Conservation (phyloP, 2,888 invertebrate genomes). For the Drosophila quinaria region DNA sequence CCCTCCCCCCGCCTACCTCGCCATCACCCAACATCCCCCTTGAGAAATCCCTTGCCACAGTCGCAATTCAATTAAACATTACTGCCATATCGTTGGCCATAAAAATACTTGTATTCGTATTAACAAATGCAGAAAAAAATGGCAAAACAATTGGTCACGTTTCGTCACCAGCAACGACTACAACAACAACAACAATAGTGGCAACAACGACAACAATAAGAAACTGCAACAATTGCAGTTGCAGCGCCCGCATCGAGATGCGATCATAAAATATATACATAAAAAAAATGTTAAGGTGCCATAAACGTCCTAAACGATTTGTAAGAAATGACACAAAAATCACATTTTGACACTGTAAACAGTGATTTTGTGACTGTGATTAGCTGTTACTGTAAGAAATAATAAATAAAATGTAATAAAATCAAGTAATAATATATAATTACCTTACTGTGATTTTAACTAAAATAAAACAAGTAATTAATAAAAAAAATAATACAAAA, state of each 20-base stretch:
- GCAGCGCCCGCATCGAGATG: constrained; percentile 62
- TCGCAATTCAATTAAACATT: constrained; percentile 76
- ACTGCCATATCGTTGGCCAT: constrained; percentile 61
- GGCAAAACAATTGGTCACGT: constrained; percentile 70
- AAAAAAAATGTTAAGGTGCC: constrained; percentile 52
- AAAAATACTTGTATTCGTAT: constrained; percentile 33
- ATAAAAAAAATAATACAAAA: too few relatives aligned
- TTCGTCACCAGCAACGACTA: constrained; percentile 60
- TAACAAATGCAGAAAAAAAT: constrained; percentile 48
- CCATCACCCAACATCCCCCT: not conserved
- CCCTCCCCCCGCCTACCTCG: not conserved
- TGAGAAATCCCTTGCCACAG: constrained; percentile 19
- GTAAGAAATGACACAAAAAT: constrained; percentile 12
- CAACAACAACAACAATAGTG: constrained; percentile 5
- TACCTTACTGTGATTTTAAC: too few relatives aligned
- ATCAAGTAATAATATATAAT: not conserved
- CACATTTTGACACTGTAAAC: not conserved
- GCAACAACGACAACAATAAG: constrained; percentile 10
- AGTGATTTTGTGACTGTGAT: constrained; percentile 33
- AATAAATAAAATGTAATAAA: not conserved
- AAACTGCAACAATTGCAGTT: constrained; percentile 21
- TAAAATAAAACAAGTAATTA: not conserved
- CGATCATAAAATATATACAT: constrained; percentile 26
- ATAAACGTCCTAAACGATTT: constrained; percentile 48
- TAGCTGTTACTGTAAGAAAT: not conserved